These are phyloP conservation scores for Palythoa grandiflora DNA, from an alignment of 92 coral and sea anemone genomes.

Conservation along the genomic window DNA sequence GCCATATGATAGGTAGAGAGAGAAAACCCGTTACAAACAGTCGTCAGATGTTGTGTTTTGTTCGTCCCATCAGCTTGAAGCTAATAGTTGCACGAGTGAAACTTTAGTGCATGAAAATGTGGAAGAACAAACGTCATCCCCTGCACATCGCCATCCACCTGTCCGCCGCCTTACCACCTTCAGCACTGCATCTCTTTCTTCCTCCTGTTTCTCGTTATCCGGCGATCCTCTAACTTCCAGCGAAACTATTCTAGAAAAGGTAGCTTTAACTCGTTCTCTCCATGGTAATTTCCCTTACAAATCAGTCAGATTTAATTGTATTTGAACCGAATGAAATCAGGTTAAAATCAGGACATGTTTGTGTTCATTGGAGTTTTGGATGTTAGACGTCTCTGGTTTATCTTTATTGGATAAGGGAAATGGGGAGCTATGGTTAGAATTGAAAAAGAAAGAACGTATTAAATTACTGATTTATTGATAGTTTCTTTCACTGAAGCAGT, in stretches of 20 bases:
- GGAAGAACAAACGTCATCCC: conserved; percentile 22
- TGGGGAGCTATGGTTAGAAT: no score
- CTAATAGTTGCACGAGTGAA: conserved; percentile 39
- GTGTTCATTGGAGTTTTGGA: no score
- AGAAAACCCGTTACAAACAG: background rate
- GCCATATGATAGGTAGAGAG: background rate
- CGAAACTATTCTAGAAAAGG: conserved; percentile 51
- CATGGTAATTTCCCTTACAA: background rate
- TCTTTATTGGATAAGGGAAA: no score
- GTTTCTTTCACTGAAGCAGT: no score
- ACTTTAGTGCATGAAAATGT: conserved; percentile 38
- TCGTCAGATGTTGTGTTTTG: conserved; percentile 32
- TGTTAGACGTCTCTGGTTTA: no score
- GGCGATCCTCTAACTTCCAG: conserved; percentile 40
- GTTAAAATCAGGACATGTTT: no score
- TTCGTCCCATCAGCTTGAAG: conserved; percentile 46
- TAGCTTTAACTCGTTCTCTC: conserved; percentile 27
- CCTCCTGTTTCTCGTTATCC: conserved; percentile 35
- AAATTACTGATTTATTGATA: no score
- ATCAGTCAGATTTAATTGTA: no score
- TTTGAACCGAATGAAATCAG: no score
- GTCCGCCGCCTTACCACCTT: conserved; percentile 42
- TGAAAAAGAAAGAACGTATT: no score
- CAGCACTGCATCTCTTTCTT: conserved; percentile 42
- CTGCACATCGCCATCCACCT: conserved; percentile 27